A percentile compares a stretch with the other conserved stretches of the same genome.
Evolutionary conservation across 2,113 vertebrate species (phyloP).

Genomic region (Limanda limanda): DNA sequence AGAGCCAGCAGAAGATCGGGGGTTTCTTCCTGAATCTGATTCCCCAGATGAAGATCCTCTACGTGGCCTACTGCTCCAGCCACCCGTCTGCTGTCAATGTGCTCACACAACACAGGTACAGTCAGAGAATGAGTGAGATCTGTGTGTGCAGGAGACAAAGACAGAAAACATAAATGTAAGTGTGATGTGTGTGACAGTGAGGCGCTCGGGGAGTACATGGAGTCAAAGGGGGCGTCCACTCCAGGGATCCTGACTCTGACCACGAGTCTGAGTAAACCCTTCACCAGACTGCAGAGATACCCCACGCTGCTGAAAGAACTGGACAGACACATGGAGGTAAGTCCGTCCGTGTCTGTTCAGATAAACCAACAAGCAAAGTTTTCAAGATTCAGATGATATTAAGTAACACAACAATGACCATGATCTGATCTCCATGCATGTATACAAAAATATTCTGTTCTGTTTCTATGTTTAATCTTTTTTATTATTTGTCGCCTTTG

Average conservation of each 20-base stretch:
- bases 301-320: conserved; percentile 95
- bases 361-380: background rate
- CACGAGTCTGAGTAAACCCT: conserved; percentile 95
- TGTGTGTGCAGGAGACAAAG: background rate
- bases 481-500: conserved; percentile 4
- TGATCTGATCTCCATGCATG: background rate
- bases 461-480: background rate
- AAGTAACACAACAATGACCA: no score
- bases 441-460: background rate
- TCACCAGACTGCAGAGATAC: conserved; percentile 96
- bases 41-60: conserved; percentile 91
- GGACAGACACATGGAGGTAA: conserved; percentile 97
- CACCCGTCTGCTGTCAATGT: conserved; percentile 94
- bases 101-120: conserved; percentile 93
- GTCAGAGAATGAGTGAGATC: background rate
- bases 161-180: background rate
- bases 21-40: conserved; percentile 93
- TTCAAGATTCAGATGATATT: no score
- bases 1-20: conserved; percentile 93
- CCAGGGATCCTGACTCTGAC: conserved; percentile 95
- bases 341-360: background rate
- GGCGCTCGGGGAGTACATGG: conserved; percentile 96
- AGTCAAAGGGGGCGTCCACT: conserved; percentile 90
- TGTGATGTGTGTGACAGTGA: conserved; percentile 82
- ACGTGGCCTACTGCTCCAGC: conserved; percentile 94